phyloP scores from a whole-genome alignment of 2,113 vertebrate species.

The Machaerirhynchus nigripectus region DNA sequence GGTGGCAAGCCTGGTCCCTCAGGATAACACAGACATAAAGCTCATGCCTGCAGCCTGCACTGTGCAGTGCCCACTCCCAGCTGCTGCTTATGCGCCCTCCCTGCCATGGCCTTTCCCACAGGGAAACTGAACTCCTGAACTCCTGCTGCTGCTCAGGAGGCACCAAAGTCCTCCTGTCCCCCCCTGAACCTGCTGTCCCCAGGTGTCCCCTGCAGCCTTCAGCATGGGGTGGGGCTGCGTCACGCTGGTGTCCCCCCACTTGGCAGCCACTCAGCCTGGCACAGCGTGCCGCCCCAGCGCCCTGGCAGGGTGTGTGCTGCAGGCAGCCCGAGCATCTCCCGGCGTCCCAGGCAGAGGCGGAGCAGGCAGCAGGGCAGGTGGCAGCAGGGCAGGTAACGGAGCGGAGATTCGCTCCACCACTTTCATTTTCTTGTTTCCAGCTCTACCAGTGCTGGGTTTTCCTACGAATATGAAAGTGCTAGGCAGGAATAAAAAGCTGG shows the following conservation, averaged over 20 bases:
- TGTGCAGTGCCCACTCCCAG: neutral
- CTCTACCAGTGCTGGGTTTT: neutral
- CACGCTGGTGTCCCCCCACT: accelerated
- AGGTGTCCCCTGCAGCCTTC: accelerated
- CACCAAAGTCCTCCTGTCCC: accelerated
- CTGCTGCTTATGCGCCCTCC: neutral
- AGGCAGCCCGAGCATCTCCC: neutral
- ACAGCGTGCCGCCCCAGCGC: accelerated
- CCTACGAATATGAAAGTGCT: neutral
- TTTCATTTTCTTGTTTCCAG: constrained; percentile 34
- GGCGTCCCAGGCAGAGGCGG: accelerated
- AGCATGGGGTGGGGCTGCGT: accelerated
- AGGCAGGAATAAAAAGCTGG: neutral
- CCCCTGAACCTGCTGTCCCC: accelerated
- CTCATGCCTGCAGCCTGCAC: accelerated
- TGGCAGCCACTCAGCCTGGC: accelerated
- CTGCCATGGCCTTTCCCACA: accelerated
- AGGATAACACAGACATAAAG: neutral
- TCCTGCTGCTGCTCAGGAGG: accelerated
- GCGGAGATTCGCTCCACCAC: neutral
- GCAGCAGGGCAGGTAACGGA: neutral
- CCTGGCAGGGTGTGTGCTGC: accelerated
- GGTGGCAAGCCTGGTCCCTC: accelerated
- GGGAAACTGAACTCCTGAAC: neutral
- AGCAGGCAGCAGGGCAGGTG: neutral